Base-by-base conservation (phyloP, 1,140 invertebrate species). In the Ganaspis sp. region DNA sequence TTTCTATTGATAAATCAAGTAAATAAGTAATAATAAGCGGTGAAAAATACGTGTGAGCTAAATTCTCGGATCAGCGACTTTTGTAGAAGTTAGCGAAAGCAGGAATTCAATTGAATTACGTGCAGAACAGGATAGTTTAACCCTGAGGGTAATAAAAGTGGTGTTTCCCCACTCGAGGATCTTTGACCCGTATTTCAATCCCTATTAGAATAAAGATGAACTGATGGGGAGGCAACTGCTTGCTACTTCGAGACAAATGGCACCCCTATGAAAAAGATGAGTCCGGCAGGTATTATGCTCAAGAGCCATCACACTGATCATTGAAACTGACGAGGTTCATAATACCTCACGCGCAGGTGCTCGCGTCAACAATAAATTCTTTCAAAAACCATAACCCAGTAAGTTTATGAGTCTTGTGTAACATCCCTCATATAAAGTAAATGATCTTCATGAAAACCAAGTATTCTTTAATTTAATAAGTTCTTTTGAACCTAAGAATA, bases 241-340 rank as follows among this genome's bases (percentile, higher is more conserved):
- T 64, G 26, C 58, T 64, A 64, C 58, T 64, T 64, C 21, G 58
- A 64, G 58, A 64, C 58, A 64, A 64, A 64, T 64, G 26, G 21
- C 58, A 64, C 58, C 58, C 26, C 58, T 64, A 64, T 64, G 15
- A 64, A 64, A 64, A 64, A 64, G 58, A 34, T 34, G 26, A 64
- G 58, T 64, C 23, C 58, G 29, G 58, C 58, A 64, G 58, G 58
- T 64, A 64, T 64, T 64, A 15, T 64, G 12, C 58, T 64, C 26
- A 29, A 29, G 58, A 64, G 23, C 58, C 58, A 64, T 34, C 26
- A 6, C 11, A 64, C 21, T 29, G 54, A 64, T 64, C 23, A 64
- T 64, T 64, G 21, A 64, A 64, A 64, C 58, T 29, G 26, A 64
- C 58, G 58, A 64, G 58, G 58, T 64, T 29, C 58, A 64, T 64